A percentile compares a stretch with the other conserved stretches of the same genome.
phyloP scores from a whole-genome alignment of 2,888 invertebrate genomes.

The Sisyra nigra region DNA sequence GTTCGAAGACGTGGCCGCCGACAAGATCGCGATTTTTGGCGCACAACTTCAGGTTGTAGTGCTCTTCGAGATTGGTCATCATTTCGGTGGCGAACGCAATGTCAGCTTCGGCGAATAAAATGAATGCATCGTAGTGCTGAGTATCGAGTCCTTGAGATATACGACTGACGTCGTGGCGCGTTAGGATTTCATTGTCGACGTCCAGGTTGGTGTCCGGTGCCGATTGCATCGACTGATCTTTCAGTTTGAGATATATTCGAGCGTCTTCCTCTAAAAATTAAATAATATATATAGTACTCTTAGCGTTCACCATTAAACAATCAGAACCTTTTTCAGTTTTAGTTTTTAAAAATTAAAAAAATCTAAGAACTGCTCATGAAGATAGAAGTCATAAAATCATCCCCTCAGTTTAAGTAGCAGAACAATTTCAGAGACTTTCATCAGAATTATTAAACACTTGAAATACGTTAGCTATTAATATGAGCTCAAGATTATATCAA shows the following conservation, averaged over 20 bases:
- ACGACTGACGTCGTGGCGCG: constrained; percentile 20
- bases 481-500: too few relatives aligned
- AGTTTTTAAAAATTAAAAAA: too few relatives aligned
- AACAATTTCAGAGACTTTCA: too few relatives aligned
- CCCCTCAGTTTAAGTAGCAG: too few relatives aligned
- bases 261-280: constrained; percentile 12
- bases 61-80: constrained; percentile 40
- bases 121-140: constrained; percentile 62
- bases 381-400: too few relatives aligned
- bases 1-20: constrained; percentile 51
- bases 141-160: constrained; percentile 19
- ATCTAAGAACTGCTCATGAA: too few relatives aligned
- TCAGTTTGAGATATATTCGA: constrained; percentile 12
- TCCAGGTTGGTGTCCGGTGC: constrained; percentile 12
- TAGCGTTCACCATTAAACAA: too few relatives aligned
- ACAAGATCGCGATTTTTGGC: constrained; percentile 56
- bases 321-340: too few relatives aligned
- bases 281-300: not conserved
- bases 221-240: constrained; percentile 5
- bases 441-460: too few relatives aligned
- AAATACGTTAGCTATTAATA: too few relatives aligned
- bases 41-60: constrained; percentile 50
- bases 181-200: constrained; percentile 20
- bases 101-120: constrained; percentile 61
- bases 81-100: constrained; percentile 48